phyloP scores from a whole-genome alignment of 2,113 vertebrate genomes.

The Malurus cyaneus region DNA sequence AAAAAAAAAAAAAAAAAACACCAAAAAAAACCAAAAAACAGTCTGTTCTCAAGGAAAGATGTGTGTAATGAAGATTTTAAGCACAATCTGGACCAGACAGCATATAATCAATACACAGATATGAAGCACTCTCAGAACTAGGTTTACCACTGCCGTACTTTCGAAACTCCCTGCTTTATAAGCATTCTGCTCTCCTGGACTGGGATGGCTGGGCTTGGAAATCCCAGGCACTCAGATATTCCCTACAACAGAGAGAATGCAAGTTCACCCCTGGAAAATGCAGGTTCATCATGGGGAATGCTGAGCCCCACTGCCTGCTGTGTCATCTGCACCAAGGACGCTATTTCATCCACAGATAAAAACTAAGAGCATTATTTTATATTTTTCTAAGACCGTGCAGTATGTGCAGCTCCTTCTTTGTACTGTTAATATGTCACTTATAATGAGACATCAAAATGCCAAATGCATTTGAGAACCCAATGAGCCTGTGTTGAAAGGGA shows the following conservation, averaged over 20 bases:
- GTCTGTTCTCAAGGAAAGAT: background rate
- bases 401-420: background rate
- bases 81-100: background rate
- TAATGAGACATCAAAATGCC: background rate
- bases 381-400: conserved; percentile 11
- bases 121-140: background rate
- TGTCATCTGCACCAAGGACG: conserved; percentile 43
- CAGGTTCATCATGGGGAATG: background rate
- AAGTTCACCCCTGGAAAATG: background rate
- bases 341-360: conserved; percentile 60
- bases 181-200: background rate
- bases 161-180: background rate
- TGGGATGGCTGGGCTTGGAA: background rate
- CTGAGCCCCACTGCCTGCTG: background rate
- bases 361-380: conserved; percentile 45
- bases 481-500: background rate
- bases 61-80: background rate
- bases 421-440: background rate
- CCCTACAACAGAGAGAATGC: background rate
- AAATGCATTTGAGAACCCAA: background rate
- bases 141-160: background rate
- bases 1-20: too few relatives aligned
- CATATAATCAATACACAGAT: background rate
- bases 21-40: background rate
- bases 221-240: background rate